Conservation (phyloP, 2,888 invertebrate species). For the Platycnemis pennipes region DNA sequence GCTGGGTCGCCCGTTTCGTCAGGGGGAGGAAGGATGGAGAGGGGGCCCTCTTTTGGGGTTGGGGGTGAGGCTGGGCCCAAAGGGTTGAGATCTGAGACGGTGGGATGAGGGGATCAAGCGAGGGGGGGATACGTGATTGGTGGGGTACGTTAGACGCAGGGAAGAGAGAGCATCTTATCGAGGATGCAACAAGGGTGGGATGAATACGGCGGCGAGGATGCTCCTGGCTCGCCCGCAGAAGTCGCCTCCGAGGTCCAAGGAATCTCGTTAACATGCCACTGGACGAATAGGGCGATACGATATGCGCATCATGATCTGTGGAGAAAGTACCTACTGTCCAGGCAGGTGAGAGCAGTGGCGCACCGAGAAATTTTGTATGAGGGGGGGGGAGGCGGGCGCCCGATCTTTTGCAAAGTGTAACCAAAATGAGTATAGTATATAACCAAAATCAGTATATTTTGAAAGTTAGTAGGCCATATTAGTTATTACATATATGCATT, state of each 20-base stretch:
- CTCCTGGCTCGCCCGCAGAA: neutral
- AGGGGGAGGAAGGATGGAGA: neutral
- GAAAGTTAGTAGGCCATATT: too few species aligned
- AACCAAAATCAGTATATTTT: too few species aligned
- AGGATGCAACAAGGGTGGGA: neutral
- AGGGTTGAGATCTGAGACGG: neutral
- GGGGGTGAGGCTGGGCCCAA: neutral
- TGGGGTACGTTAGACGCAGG: neutral
- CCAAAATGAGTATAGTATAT: too few species aligned
- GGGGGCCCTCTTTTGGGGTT: neutral
- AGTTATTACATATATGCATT: too few species aligned
- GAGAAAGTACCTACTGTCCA: constrained; percentile 12
- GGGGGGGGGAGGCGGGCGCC: too few species aligned
- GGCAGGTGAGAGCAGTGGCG: too few species aligned
- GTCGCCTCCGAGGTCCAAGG: neutral
- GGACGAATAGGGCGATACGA: neutral
- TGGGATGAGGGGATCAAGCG: neutral
- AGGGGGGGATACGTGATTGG: neutral
- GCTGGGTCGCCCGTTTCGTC: constrained; percentile 25
- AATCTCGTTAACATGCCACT: neutral
- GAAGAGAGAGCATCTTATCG: too few species aligned
- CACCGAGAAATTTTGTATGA: too few species aligned
- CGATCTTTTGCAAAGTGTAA: too few species aligned
- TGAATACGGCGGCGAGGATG: neutral
- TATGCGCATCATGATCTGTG: neutral